Evolutionary conservation across 2,888 invertebrate species (phyloP).

Genomic region (Camptogramma bilineatum): DNA sequence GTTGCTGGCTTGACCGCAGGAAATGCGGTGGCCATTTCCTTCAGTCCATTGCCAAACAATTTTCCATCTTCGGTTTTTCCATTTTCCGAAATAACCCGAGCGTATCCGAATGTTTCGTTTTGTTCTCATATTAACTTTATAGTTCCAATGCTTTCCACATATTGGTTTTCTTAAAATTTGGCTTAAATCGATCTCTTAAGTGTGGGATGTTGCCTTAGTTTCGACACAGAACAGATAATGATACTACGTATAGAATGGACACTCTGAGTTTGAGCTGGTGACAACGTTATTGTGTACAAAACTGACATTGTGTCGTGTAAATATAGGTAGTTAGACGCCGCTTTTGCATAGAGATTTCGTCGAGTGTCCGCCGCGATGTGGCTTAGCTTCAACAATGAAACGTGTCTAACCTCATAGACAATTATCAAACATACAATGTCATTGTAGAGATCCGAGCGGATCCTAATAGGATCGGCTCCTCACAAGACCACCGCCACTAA

Average conservation of each 20-base stretch:
- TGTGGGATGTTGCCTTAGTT: no score
- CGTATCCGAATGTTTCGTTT: slow-evolving; percentile 56
- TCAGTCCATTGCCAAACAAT: slow-evolving; percentile 82
- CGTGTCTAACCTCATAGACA: no score
- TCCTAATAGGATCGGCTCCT: slow-evolving; percentile 16
- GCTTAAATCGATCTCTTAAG: background rate
- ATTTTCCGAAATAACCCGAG: slow-evolving; percentile 74
- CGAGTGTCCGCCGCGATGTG: no score
- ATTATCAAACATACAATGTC: background rate
- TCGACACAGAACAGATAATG: no score
- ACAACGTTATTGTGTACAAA: no score
- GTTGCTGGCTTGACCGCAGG: slow-evolving; percentile 63
- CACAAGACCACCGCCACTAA: slow-evolving; percentile 49
- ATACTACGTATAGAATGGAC: no score
- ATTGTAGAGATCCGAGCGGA: background rate
- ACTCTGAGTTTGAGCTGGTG: no score
- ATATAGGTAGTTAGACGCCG: no score
- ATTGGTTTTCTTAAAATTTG: slow-evolving; percentile 26
- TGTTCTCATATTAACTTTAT: slow-evolving; percentile 60
- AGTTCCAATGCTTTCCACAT: slow-evolving; percentile 47
- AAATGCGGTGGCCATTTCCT: slow-evolving; percentile 77
- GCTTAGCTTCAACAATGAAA: no score
- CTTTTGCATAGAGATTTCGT: no score
- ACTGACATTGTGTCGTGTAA: no score
- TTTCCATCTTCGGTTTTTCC: slow-evolving; percentile 77